Percentiles rank a stretch among this genome's conserved stretches.
phyloP scores from a whole-genome alignment of 2,797 vertebrate genomes.

The Monodelphis domestica region DNA sequence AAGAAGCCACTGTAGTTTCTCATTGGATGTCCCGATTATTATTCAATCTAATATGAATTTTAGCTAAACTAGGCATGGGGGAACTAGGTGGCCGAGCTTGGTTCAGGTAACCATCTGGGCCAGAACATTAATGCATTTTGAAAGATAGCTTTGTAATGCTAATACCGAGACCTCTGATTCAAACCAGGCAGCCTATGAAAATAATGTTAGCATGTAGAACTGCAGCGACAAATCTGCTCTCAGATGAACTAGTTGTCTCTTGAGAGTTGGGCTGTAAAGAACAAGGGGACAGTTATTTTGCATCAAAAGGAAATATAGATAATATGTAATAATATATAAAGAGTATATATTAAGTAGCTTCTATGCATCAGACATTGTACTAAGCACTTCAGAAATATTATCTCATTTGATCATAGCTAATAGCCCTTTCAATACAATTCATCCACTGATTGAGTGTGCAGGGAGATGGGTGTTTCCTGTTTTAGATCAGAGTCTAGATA shows the following conservation, averaged over 20 bases:
- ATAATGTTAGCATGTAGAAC: background rate
- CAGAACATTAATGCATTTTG: background rate
- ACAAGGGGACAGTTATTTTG: background rate
- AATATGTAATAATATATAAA: too few relatives aligned
- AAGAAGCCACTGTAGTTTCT: background rate
- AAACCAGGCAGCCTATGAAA: background rate
- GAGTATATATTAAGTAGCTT: background rate
- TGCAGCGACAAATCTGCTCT: background rate
- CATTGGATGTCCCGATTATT: background rate
- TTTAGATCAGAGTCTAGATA: background rate
- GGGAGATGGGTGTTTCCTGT: background rate
- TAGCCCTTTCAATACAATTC: background rate
- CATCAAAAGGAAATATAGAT: background rate
- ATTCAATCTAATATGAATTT: background rate
- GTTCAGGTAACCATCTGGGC: background rate
- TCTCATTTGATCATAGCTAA: background rate
- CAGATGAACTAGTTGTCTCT: background rate
- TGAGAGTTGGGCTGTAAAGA: background rate
- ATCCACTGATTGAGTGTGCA: background rate
- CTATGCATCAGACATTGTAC: background rate
- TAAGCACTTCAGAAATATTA: background rate
- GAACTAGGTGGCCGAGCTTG: too few relatives aligned
- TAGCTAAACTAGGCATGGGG: background rate
- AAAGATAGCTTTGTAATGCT: background rate
- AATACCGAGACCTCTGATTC: background rate